A percentile compares a stretch with the other conserved stretches of the same genome.
Evolutionary conservation across 1,140 invertebrate species (phyloP).

Genomic region (Hydropsyche tenuis): DNA sequence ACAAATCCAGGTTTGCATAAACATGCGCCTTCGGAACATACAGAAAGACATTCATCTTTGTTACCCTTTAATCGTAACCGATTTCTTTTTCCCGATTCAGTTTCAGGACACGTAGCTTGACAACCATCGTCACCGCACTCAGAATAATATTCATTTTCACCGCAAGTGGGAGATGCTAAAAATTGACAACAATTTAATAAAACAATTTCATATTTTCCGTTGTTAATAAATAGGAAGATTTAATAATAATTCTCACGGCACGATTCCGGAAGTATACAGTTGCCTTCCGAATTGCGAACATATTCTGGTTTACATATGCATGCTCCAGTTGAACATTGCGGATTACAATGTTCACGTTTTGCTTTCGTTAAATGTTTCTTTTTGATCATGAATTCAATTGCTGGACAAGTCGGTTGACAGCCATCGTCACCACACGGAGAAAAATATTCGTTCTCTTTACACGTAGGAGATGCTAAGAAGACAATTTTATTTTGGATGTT

Average conservation of each 20-base stretch:
- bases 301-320: neutral
- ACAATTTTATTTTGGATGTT: neutral
- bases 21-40: neutral
- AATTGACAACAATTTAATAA: too few relatives aligned
- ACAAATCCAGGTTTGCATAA: neutral
- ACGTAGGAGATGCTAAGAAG: neutral
- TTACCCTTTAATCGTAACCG: too few relatives aligned
- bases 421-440: neutral
- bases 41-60: neutral
- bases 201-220: too few relatives aligned
- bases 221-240: too few relatives aligned
- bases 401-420: neutral
- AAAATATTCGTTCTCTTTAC: neutral
- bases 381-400: too few relatives aligned
- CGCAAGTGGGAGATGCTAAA: neutral
- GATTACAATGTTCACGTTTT: neutral
- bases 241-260: neutral
- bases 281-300: neutral
- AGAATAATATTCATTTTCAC: neutral
- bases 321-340: neutral
- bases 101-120: constrained; percentile 7
- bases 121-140: neutral
- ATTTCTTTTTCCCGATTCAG: too few relatives aligned
- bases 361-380: too few relatives aligned
- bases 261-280: neutral